phyloP scores from a whole-genome alignment of 2,888 invertebrate genomes.

The Danaus chrysippus region DNA sequence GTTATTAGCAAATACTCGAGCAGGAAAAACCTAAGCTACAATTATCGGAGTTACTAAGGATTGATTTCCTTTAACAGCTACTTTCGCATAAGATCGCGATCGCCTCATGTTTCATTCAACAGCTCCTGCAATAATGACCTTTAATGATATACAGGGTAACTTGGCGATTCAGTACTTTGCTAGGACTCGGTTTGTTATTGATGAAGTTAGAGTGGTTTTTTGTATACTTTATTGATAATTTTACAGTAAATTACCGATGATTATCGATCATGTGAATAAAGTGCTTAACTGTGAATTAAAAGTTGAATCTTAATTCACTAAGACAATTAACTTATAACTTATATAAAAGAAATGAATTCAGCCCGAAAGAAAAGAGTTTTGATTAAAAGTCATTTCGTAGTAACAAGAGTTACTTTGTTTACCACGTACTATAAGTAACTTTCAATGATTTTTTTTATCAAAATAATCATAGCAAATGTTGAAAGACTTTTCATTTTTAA shows the following conservation, averaged over 20 bases:
- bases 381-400: too few species aligned
- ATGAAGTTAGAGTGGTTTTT: conserved; percentile 27
- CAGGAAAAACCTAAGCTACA: conserved; percentile 32
- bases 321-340: too few species aligned
- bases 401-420: too few species aligned
- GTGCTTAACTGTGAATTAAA: too few species aligned
- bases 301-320: too few species aligned
- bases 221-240: conserved; percentile 24
- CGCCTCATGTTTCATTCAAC: conserved; percentile 65
- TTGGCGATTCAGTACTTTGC: conserved; percentile 28
- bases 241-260: conserved; percentile 4
- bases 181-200: conserved; percentile 32
- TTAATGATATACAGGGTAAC: conserved; percentile 49
- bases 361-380: too few species aligned
- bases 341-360: too few species aligned
- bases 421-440: too few species aligned
- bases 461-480: too few species aligned
- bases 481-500: too few species aligned
- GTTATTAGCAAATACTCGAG: conserved; percentile 12
- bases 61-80: conserved; percentile 57
- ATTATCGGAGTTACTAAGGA: conserved; percentile 54
- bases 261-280: background rate
- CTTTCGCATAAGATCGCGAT: conserved; percentile 53
- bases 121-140: conserved; percentile 55
- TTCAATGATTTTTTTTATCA: too few species aligned